phyloP scores from a whole-genome alignment of 2,797 vertebrate genomes.

The Bradypodion ventrale region DNA sequence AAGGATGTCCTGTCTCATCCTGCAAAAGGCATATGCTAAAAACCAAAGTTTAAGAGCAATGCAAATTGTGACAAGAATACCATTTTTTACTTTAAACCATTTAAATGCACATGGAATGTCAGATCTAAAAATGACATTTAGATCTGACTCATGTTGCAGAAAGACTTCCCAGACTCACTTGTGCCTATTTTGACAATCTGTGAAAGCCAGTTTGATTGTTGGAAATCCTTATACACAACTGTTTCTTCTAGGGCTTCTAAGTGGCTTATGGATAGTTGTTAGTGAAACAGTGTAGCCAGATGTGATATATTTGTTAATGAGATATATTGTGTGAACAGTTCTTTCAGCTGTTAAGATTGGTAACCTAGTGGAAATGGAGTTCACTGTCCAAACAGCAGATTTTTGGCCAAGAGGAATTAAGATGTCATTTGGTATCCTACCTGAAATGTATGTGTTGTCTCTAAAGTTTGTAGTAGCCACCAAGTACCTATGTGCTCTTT shows the following conservation, averaged over 20 bases:
- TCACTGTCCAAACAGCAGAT: neutral
- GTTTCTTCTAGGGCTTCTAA: neutral
- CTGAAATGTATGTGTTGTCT: no score
- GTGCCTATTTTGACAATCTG: neutral
- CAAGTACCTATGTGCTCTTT: neutral
- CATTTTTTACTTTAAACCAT: neutral
- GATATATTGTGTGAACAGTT: neutral
- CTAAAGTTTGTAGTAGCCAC: no score
- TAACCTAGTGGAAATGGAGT: neutral
- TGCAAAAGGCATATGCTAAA: conserved; percentile 17
- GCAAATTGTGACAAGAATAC: conserved; percentile 39
- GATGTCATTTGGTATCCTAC: no score
- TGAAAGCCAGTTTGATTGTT: neutral
- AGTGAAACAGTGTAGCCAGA: no score
- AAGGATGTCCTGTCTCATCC: conserved; percentile 6
- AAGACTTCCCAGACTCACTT: conserved; percentile 29
- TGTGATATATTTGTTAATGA: neutral
- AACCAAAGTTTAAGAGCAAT: conserved; percentile 30
- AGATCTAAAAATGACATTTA: conserved; percentile 39
- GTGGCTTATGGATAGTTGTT: neutral
- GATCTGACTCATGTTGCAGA: conserved; percentile 30
- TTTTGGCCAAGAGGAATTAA: neutral
- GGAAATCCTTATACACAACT: neutral
- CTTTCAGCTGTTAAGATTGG: neutral
- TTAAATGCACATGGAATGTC: conserved; percentile 39